These are phyloP conservation scores for Protosalanx chinensis DNA, from an alignment of 2,797 vertebrate species.

Conservation along the genomic window DNA sequence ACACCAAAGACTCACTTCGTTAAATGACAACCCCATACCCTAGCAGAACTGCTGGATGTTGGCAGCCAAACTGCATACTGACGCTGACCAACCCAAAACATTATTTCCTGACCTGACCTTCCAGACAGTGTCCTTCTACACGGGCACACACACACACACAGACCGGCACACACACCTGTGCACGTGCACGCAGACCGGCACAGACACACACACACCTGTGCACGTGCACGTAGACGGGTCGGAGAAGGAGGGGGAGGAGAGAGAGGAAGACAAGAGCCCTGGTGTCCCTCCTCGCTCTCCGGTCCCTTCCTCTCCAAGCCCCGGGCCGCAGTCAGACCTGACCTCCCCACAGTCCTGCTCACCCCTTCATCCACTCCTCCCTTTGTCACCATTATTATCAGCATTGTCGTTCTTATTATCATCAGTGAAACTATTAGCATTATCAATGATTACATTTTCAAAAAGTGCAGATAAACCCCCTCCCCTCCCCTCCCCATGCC, in stretches of 20 bases:
- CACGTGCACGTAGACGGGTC: slow-evolving; percentile 8
- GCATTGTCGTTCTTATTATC: slow-evolving; percentile 49
- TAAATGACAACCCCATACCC: slow-evolving; percentile 23
- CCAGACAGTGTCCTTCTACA: slow-evolving; percentile 37
- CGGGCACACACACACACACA: neutral
- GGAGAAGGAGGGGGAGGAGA: slow-evolving; percentile 34
- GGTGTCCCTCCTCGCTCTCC: slow-evolving; percentile 52
- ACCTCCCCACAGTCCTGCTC: slow-evolving; percentile 55
- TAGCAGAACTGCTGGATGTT: slow-evolving; percentile 22
- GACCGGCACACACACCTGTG: slow-evolving; percentile 36
- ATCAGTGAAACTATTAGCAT: slow-evolving; percentile 49
- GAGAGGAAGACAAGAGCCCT: slow-evolving; percentile 63
- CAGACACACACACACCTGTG: slow-evolving; percentile 20
- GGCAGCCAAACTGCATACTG: slow-evolving; percentile 35
- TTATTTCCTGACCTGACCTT: slow-evolving; percentile 47
- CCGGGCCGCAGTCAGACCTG: slow-evolving; percentile 48
- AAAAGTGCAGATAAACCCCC: slow-evolving; percentile 77
- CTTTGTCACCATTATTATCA: slow-evolving; percentile 46
- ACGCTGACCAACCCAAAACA: slow-evolving; percentile 32
- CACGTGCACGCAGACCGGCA: slow-evolving; percentile 17
- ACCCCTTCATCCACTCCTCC: slow-evolving; percentile 67
- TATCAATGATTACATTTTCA: slow-evolving; percentile 71
- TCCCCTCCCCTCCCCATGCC: slow-evolving; percentile 46
- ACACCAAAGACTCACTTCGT: slow-evolving; percentile 21
- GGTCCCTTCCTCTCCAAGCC: slow-evolving; percentile 16